Evolutionary conservation across 2,113 vertebrate genomes (phyloP).

Genomic region (Cynoglossus semilaevis): DNA sequence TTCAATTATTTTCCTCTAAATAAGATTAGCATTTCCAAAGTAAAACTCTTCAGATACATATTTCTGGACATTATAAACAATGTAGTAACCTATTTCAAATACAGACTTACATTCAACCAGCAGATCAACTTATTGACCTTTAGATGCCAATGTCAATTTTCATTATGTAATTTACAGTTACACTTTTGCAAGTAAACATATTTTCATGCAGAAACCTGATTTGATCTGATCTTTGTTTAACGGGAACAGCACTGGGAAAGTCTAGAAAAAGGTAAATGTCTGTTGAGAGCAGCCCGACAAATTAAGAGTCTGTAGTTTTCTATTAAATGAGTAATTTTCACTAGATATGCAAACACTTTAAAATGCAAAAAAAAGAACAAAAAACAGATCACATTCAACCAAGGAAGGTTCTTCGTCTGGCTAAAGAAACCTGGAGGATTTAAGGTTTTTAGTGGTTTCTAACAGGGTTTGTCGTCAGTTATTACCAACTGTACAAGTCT

Average conservation of each 20-base stretch:
- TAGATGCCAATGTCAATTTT: too few relatives aligned
- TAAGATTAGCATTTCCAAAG: too few relatives aligned
- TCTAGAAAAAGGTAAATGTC: slow-evolving; percentile 12
- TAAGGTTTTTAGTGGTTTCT: slow-evolving; percentile 9
- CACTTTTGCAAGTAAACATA: too few relatives aligned
- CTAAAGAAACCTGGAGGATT: slow-evolving; percentile 3
- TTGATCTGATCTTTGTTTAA: too few relatives aligned
- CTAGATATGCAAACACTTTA: slow-evolving; percentile 38
- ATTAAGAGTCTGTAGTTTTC: slow-evolving; percentile 17
- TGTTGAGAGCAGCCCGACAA: slow-evolving; percentile 30
- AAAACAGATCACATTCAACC: slow-evolving; percentile 42
- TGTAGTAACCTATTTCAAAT: too few relatives aligned
- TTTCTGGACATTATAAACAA: too few relatives aligned
- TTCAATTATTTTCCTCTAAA: too few relatives aligned
- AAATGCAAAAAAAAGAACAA: slow-evolving; percentile 39
- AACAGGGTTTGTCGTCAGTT: slow-evolving; percentile 10
- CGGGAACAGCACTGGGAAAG: slow-evolving; percentile 1
- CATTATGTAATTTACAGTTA: too few relatives aligned
- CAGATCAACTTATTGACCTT: too few relatives aligned
- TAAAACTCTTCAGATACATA: too few relatives aligned
- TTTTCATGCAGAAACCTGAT: too few relatives aligned
- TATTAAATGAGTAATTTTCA: slow-evolving; percentile 13
- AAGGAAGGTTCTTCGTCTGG: slow-evolving; percentile 22
- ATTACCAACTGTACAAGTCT: slow-evolving; percentile 9
- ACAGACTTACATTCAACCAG: too few relatives aligned